A percentile compares a stretch with the other conserved stretches of the same genome.
Conservation (phyloP, 2,113 vertebrate species). For the Trematocara nigrifrons region DNA sequence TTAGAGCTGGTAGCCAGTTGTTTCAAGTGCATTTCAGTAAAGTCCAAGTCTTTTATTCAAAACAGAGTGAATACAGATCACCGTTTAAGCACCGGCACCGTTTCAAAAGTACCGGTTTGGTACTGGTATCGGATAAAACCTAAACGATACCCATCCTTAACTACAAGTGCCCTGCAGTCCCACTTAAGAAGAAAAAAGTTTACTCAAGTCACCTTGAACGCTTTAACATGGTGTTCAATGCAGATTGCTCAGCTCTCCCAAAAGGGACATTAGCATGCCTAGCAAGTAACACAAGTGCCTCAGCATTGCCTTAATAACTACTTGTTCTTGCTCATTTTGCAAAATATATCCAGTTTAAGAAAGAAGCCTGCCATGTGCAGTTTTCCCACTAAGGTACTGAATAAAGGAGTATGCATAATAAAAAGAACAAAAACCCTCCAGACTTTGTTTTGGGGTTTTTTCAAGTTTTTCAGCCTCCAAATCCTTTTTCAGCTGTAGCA, state of each 20-base stretch:
- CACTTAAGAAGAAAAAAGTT: constrained; percentile 11
- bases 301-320: constrained; percentile 18
- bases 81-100: too few relatives aligned
- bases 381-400: not conserved
- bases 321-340: constrained; percentile 11
- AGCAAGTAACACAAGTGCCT: constrained; percentile 31
- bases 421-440: not conserved
- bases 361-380: not conserved
- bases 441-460: too few relatives aligned
- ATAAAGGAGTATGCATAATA: not conserved
- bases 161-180: not conserved
- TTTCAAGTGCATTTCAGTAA: not conserved
- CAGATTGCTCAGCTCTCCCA: constrained; percentile 36
- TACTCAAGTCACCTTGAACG: constrained; percentile 49
- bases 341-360: constrained; percentile 8
- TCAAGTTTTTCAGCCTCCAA: not conserved
- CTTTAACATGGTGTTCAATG: constrained; percentile 1
- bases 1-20: not conserved
- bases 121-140: too few relatives aligned
- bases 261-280: constrained; percentile 46
- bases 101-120: too few relatives aligned
- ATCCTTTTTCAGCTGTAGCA: not conserved
- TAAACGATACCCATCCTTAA: too few relatives aligned
- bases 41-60: not conserved
- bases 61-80: not conserved